phyloP scores from a whole-genome alignment of 2,888 invertebrate genomes.

The Nomada flava region DNA sequence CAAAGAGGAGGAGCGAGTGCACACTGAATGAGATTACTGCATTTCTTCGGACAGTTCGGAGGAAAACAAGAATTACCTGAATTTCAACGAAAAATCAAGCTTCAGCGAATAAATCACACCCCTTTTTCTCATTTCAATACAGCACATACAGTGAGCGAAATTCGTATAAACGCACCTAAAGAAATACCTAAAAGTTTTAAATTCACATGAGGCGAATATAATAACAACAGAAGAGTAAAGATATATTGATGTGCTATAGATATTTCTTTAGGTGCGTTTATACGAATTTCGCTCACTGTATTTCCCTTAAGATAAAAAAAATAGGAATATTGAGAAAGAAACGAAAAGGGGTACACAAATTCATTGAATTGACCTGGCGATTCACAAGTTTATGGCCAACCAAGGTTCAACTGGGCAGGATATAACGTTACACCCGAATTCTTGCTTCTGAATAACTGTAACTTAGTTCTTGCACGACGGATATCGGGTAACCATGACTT shows the following conservation, averaged over 20 bases:
- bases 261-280: no score
- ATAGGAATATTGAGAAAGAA: not conserved
- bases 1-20: constrained; percentile 52
- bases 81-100: not conserved
- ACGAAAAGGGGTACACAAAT: not conserved
- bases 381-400: constrained; percentile 33
- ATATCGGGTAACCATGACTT: constrained; percentile 40
- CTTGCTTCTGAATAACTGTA: constrained; percentile 68
- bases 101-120: not conserved
- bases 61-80: constrained; percentile 27
- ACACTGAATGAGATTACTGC: constrained; percentile 59
- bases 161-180: no score
- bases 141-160: no score
- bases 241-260: no score
- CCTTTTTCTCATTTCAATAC: not conserved
- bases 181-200: no score
- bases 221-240: no score
- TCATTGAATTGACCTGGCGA: constrained; percentile 44
- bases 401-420: constrained; percentile 33
- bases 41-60: constrained; percentile 46
- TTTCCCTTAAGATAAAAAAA: not conserved
- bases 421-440: constrained; percentile 71
- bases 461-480: constrained; percentile 42
- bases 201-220: no score
- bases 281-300: no score